Evolutionary conservation across 2,888 invertebrate genomes (phyloP), one percentile per base, ranked within the genome.

Genomic region (Auanema sp.): DNA sequence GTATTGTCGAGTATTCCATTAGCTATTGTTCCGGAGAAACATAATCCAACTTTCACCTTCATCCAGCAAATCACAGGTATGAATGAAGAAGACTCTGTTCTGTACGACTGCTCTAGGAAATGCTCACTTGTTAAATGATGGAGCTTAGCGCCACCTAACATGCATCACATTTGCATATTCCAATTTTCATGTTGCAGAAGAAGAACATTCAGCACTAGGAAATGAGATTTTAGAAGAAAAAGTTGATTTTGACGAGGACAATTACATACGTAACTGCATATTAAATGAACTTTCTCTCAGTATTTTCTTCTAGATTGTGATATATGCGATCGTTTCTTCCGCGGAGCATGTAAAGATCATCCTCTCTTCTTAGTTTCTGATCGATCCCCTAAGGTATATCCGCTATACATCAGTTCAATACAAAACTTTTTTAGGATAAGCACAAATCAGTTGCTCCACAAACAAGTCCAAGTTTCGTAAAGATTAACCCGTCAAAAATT

Each of bases 391-490:
- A 57, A 5, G 16, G 55, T 10, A 16, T 42, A 18, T 42, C 42
- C 12, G 41, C 24, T 33, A 18, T n/a, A 5, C 49, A 41, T 21
- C 6, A 3, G 3, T 3, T 54, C 56, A 50, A 25, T 11, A 21
- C 12, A 10, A 10, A 18, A 47, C 10, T 18, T 3, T 3, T 47
- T 47, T 5, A 47, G 47, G 21, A 21, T 21, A 21, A 16, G 10
- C 47, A 8, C 12, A 18, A 56, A 33, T 23, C 58, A 56, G 23
- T 65, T 18, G 72, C 76, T 6, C 62, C 63, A 42, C 50, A 61
- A 16, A 75, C 79, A 0, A 61, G 72, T 18, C 79, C 78, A 14
- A 60, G 64, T 3, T 68, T 76, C 41, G 63, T 76, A 47, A 40
- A 47, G 1, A 71, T 79, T 14, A 60, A 53, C 12, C 41, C 60